These are phyloP conservation scores for Cotesia congregata DNA, from an alignment of 2,888 invertebrate genomes.

Conservation along the genomic window DNA sequence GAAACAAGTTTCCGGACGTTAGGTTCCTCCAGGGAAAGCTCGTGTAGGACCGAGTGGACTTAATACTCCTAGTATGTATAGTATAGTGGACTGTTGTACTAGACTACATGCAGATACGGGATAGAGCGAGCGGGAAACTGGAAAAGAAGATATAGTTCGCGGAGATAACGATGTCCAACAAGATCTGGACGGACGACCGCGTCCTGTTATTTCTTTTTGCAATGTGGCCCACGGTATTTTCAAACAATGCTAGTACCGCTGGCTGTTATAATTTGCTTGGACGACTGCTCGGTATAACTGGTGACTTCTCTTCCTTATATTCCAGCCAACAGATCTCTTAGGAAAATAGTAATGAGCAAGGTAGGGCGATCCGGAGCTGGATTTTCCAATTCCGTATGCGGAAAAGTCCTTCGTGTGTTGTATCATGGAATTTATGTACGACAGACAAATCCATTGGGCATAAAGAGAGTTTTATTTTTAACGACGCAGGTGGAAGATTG, in stretches of 20 bases:
- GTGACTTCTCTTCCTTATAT: conserved; percentile 43
- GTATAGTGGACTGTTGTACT: conserved; percentile 25
- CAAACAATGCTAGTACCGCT: conserved; percentile 60
- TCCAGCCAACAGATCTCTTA: conserved; percentile 40
- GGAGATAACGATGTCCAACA: conserved; percentile 63
- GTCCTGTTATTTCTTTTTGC: conserved; percentile 59
- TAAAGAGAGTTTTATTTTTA: conserved; percentile 2
- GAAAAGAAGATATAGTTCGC: conserved; percentile 41
- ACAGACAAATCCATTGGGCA: not conserved
- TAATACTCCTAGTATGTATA: not conserved
- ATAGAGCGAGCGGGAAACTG: conserved; percentile 26
- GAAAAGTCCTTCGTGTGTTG: conserved; percentile 20
- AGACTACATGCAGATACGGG: conserved; percentile 9
- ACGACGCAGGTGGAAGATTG: not conserved
- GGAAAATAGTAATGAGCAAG: conserved; percentile 44
- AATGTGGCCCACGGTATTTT: conserved; percentile 57
- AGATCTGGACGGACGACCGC: conserved; percentile 14
- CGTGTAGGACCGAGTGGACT: conserved; percentile 23
- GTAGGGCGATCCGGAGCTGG: conserved; percentile 12
- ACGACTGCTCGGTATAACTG: conserved; percentile 63
- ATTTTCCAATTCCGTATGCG: not conserved
- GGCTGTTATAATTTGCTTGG: conserved; percentile 64
- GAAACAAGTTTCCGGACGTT: conserved; percentile 45
- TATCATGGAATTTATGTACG: conserved; percentile 8
- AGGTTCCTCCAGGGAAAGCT: conserved; percentile 36